Evolutionary conservation across 2,888 invertebrate species (phyloP), one percentile per base, ranked within the genome.

Genomic region (Drosophila neonasuta): DNA sequence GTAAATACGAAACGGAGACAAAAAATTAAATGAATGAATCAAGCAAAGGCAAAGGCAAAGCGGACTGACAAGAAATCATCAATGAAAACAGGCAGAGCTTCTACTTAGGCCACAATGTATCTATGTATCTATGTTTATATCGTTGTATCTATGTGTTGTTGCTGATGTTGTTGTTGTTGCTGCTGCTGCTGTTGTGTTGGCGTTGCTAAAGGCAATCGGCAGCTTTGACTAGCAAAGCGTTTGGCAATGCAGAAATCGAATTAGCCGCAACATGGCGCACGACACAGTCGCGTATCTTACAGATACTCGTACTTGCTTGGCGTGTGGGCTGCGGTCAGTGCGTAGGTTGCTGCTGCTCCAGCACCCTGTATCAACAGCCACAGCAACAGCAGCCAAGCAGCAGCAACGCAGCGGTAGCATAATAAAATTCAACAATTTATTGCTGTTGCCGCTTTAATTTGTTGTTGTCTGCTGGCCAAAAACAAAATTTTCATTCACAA

Each of bases 381-480:
- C 58, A 67, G 51, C 67, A 48, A 8, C 76, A 56, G 24, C 13
- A 13, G 13, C 13, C 56, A 61, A 58, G 41, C 51, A 59, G 48
- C 62, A 42, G 4, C 71, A 39, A n/a, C 36, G 69, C 86, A 70
- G 68, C 61, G 63, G 74, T 76, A 75, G 71, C 80, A 77, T 77
- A 88, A 89, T 88, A 88, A 87, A 89, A 86, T 78, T 80, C 76
- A 79, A 80, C 83, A 89, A 89, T 89, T 89, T 89, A 89, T 89
- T 88, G 84, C 82, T 78, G 80, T 89, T 85, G 72, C 79, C 72
- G 77, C 73, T 78, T 88, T 79, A 86, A 88, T 86, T 87, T 86
- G 80, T 60, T 32, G 52, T 52, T 36, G 58, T 42, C 29, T 11
- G 32, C n/a, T 52, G 72, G 57, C 68, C 60, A 83, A 69, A 68